Conservation (phyloP, 2,797 vertebrate species). For the Liasis olivaceus region DNA sequence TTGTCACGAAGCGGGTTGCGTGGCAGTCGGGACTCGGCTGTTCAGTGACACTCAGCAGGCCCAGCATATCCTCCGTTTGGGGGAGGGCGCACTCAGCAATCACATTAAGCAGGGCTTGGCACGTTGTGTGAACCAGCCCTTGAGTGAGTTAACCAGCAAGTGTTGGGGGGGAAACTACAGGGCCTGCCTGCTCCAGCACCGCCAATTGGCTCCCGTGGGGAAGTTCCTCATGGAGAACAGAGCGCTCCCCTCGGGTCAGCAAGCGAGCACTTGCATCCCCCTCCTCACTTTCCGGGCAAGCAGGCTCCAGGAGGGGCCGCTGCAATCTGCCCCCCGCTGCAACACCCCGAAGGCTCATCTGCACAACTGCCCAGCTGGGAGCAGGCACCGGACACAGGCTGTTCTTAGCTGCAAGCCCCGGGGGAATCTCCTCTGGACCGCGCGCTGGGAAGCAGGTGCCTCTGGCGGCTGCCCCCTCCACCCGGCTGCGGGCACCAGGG, state of each 20-base stretch:
- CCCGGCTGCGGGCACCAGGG: no score
- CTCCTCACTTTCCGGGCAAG: neutral
- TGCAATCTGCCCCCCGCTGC: rapidly evolving
- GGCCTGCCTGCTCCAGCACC: neutral
- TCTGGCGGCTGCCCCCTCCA: neutral
- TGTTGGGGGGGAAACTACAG: neutral
- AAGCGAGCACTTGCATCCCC: neutral
- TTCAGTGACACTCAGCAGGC: neutral
- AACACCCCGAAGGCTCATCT: no score
- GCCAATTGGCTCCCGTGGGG: no score
- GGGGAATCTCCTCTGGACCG: neutral
- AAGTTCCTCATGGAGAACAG: no score
- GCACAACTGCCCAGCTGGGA: no score
- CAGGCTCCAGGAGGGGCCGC: neutral
- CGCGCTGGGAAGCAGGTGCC: neutral
- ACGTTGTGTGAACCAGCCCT: no score
- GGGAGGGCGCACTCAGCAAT: no score
- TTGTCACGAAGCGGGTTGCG: no score
- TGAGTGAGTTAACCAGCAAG: neutral
- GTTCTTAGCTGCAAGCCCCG: neutral
- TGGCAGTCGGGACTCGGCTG: no score
- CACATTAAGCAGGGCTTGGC: no score
- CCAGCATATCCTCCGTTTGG: neutral
- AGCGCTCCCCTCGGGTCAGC: no score
- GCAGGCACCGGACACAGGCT: neutral